These are phyloP conservation scores for Ypsolopha scabrella DNA, from an alignment of 2,888 invertebrate species.

Conservation along the genomic window DNA sequence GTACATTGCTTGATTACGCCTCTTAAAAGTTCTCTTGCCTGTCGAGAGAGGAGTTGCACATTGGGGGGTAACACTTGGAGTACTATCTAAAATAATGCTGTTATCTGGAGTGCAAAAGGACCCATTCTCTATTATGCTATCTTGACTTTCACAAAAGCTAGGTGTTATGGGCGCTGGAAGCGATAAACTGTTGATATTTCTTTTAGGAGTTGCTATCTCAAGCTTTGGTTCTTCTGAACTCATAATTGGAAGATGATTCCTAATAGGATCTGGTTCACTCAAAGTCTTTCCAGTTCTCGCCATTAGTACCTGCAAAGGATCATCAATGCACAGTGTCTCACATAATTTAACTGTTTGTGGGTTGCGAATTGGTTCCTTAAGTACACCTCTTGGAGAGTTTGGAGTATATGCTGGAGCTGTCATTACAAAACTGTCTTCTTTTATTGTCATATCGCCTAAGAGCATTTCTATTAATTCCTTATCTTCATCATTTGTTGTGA, in stretches of 20 bases:
- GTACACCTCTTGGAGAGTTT: constrained; percentile 34
- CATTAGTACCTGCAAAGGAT: constrained; percentile 79
- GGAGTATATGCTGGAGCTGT: constrained; percentile 77
- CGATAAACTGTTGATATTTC: constrained; percentile 29
- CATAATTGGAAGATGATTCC: too few species aligned
- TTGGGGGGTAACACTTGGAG: not conserved
- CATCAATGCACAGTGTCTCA: constrained; percentile 78
- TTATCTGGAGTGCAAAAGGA: not conserved
- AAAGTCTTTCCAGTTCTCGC: constrained; percentile 57
- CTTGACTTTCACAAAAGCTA: constrained; percentile 24
- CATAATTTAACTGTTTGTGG: constrained; percentile 79
- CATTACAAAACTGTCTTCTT: constrained; percentile 80
- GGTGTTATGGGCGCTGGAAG: constrained; percentile 54
- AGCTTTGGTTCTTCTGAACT: constrained; percentile 16
- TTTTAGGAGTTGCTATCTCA: constrained; percentile 16
- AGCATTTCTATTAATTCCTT: constrained; percentile 72
- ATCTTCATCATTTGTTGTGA: constrained; percentile 81
- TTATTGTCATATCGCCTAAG: constrained; percentile 76
- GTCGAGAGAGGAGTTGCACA: constrained; percentile 29
- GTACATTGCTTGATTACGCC: constrained; percentile 55
- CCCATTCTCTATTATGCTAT: constrained; percentile 12
- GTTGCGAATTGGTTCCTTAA: constrained; percentile 71
- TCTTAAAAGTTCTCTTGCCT: constrained; percentile 43
- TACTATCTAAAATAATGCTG: too few species aligned
- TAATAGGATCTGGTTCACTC: constrained; percentile 16